These are phyloP conservation scores for Enteromius treurensis DNA, from an alignment of 2,797 vertebrate genomes.

Conservation along the genomic window DNA sequence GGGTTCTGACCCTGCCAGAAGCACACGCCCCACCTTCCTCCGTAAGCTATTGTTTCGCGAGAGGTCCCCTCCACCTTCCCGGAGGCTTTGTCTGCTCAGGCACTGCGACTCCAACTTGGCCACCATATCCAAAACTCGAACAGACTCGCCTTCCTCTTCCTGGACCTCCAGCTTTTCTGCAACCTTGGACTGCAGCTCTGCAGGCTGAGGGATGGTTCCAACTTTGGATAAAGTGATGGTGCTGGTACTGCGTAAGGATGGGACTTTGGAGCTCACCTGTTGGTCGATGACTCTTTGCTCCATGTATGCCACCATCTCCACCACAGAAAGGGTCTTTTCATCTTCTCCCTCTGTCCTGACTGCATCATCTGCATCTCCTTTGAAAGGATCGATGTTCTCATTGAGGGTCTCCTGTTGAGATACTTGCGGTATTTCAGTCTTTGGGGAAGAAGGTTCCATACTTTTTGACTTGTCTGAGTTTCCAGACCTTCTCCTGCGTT, in stretches of 20 bases:
- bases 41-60: conserved; percentile 88
- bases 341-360: conserved; percentile 24
- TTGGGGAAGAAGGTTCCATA: conserved; percentile 54
- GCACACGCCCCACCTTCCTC: conserved; percentile 84
- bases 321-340: conserved; percentile 83
- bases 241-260: conserved; percentile 68
- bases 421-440: conserved; percentile 63
- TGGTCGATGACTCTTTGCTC: conserved; percentile 85
- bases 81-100: conserved; percentile 77
- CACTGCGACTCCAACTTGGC: conserved; percentile 92
- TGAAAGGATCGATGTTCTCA: conserved; percentile 56
- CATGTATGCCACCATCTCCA: conserved; percentile 93
- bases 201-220: background rate
- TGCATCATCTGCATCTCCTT: conserved; percentile 59
- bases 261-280: conserved; percentile 76
- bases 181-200: conserved; percentile 48
- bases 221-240: conserved; percentile 70
- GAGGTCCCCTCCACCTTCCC: conserved; percentile 78
- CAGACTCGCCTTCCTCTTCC: conserved; percentile 79
- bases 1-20: conserved; percentile 75
- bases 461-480: conserved; percentile 74
- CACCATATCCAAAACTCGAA: conserved; percentile 92
- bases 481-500: conserved; percentile 85
- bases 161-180: conserved; percentile 40
- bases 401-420: conserved; percentile 67